phyloP scores from a whole-genome alignment of 2,797 vertebrate species.

The Anguilla marmorata region DNA sequence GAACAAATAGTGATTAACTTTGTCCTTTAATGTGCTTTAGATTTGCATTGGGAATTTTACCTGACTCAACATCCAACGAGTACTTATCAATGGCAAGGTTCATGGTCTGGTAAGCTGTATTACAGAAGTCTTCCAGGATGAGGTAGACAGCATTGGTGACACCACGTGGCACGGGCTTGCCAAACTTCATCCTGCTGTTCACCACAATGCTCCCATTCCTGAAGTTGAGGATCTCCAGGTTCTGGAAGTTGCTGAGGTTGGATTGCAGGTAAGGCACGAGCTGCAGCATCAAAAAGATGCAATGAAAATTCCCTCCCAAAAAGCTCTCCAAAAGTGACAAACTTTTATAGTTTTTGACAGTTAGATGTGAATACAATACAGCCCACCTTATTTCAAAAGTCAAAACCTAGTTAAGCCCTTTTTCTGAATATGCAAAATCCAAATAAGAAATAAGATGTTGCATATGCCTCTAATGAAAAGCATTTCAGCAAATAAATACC shows the following conservation, averaged over 20 bases:
- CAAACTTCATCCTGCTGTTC: slow-evolving; percentile 93
- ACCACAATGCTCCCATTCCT: slow-evolving; percentile 96
- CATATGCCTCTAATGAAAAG: too few species aligned
- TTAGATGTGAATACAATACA: too few species aligned
- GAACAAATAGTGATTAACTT: too few species aligned
- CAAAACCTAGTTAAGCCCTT: too few species aligned
- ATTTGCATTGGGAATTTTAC: slow-evolving; percentile 60
- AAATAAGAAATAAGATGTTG: too few species aligned
- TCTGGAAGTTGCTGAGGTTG: slow-evolving; percentile 91
- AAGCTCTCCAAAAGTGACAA: not conserved
- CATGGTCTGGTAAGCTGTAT: slow-evolving; percentile 91
- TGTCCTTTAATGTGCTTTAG: too few species aligned
- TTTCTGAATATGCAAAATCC: too few species aligned
- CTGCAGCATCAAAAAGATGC: slow-evolving; percentile 62
- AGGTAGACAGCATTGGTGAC: slow-evolving; percentile 85
- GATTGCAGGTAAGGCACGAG: slow-evolving; percentile 95
- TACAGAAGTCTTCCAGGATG: slow-evolving; percentile 93
- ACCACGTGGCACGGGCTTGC: slow-evolving; percentile 78
- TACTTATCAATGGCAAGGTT: slow-evolving; percentile 93
- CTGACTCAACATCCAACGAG: slow-evolving; percentile 93
- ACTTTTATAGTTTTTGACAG: not conserved
- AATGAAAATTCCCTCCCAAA: not conserved
- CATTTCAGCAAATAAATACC: too few species aligned
- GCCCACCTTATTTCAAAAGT: too few species aligned
- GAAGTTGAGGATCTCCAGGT: slow-evolving; percentile 96